Conservation (phyloP, 2,888 invertebrate genomes). For the Bellardia bayeri region DNA sequence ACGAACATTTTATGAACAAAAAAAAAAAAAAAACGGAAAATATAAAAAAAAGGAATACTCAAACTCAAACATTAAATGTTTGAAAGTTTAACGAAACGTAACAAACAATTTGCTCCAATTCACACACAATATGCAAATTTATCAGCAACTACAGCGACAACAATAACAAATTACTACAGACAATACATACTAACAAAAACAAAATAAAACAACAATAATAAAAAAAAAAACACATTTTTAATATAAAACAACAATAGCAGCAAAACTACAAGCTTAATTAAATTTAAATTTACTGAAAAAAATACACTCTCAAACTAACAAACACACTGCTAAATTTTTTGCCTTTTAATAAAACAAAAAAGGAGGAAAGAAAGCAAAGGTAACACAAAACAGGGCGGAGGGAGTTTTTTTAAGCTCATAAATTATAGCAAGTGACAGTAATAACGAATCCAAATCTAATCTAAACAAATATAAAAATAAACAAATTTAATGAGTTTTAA, state of each 20-base stretch:
- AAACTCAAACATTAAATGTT: conserved; percentile 42
- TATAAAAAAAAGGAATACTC: conserved; percentile 3
- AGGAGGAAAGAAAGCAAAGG: conserved; percentile 32
- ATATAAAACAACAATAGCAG: conserved; percentile 9
- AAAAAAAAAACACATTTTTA: conserved; percentile 22
- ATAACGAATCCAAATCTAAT: conserved; percentile 35
- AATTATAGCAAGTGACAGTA: conserved; percentile 66
- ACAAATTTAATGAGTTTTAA: conserved; percentile 30
- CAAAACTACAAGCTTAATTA: conserved; percentile 62
- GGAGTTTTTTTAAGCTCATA: conserved; percentile 42
- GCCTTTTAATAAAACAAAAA: conserved; percentile 26
- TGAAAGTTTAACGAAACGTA: conserved; percentile 69
- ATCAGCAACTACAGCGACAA: conserved; percentile 53
- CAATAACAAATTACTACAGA: conserved; percentile 53
- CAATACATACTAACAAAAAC: conserved; percentile 15
- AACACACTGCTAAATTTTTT: conserved; percentile 19
- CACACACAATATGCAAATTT: conserved; percentile 72
- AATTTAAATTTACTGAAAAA: conserved; percentile 65
- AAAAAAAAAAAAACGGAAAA: conserved; percentile 3
- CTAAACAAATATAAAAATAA: conserved; percentile 28
- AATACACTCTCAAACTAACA: not conserved
- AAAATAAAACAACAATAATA: conserved; percentile 7
- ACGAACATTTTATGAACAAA: conserved; percentile 14
- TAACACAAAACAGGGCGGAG: not conserved
- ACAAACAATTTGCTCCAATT: conserved; percentile 72